Conservation (phyloP, 1,140 invertebrate genomes). For the Hermetia illucens region DNA sequence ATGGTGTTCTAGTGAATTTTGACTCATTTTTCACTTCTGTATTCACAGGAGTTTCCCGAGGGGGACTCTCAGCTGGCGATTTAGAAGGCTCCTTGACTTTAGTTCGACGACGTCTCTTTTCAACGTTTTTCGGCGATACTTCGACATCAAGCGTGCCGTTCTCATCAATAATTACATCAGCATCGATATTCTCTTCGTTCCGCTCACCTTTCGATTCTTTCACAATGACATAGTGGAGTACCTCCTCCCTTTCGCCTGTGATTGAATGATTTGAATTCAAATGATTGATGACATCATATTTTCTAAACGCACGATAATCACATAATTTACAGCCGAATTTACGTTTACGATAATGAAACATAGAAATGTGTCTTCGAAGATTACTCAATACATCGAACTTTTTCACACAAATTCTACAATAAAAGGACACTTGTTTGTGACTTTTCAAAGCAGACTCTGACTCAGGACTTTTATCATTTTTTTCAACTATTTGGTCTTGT, state of each 20-base stretch:
- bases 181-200: slow-evolving; percentile 23
- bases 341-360: slow-evolving; percentile 36
- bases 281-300: slow-evolving; percentile 38
- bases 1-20: not conserved
- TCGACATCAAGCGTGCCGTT: not conserved
- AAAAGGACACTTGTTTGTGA: slow-evolving; percentile 13
- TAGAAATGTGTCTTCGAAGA: slow-evolving; percentile 37
- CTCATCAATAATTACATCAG: slow-evolving; percentile 19
- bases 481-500: too few relatives aligned
- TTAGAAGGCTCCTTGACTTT: slow-evolving; percentile 11
- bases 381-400: slow-evolving; percentile 31
- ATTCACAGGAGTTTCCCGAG: not conserved
- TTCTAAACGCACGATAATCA: slow-evolving; percentile 37
- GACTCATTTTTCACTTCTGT: not conserved
- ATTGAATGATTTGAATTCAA: slow-evolving; percentile 34
- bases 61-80: not conserved
- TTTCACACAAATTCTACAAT: slow-evolving; percentile 26
- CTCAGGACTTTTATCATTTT: not conserved
- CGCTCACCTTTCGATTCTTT: slow-evolving; percentile 25
- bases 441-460: not conserved
- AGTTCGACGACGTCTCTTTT: not conserved
- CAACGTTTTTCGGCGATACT: not conserved
- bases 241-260: slow-evolving; percentile 18
- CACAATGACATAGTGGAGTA: slow-evolving; percentile 21
- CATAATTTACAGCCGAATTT: slow-evolving; percentile 42